Percentiles rank a stretch among this genome's conserved stretches.
These are phyloP conservation scores for Platanista minor DNA, from an alignment of 2,113 vertebrate species.

Conservation along the genomic window DNA sequence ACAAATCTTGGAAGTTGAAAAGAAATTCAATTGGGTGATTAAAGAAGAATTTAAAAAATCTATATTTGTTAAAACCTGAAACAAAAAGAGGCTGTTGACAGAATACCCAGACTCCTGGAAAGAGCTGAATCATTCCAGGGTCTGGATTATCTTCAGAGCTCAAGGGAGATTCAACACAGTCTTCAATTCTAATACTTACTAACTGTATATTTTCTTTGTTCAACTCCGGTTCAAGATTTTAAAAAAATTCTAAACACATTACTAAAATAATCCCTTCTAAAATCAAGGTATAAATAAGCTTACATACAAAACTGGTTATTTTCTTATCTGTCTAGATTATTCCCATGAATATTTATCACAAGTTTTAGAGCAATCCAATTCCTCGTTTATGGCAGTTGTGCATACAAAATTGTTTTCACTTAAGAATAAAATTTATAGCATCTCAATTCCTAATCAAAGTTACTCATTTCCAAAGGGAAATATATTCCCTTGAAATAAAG, in stretches of 20 bases:
- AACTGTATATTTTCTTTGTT: constrained; percentile 18
- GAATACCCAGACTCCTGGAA: neutral
- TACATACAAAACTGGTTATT: constrained; percentile 61
- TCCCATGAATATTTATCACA: constrained; percentile 79
- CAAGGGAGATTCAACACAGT: neutral
- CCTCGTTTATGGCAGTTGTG: constrained; percentile 33
- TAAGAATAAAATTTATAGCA: constrained; percentile 57
- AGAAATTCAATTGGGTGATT: neutral
- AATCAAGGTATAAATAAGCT: constrained; percentile 69
- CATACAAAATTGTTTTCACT: constrained; percentile 49
- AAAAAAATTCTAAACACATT: constrained; percentile 67
- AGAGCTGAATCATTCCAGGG: neutral
- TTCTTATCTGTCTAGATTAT: constrained; percentile 77
- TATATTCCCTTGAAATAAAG: constrained; percentile 32
- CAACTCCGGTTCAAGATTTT: neutral
- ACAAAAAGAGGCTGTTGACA: neutral
- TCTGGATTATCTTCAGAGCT: neutral
- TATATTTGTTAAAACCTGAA: neutral
- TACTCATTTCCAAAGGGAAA: neutral
- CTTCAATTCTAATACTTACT: neutral
- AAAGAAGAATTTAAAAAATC: neutral
- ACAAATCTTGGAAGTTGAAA: neutral
- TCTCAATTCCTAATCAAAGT: constrained; percentile 50
- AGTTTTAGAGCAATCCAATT: constrained; percentile 64
- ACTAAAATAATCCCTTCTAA: constrained; percentile 76